Conservation (phyloP, 2,888 invertebrate species). For the Nipponacmea schrenckii region DNA sequence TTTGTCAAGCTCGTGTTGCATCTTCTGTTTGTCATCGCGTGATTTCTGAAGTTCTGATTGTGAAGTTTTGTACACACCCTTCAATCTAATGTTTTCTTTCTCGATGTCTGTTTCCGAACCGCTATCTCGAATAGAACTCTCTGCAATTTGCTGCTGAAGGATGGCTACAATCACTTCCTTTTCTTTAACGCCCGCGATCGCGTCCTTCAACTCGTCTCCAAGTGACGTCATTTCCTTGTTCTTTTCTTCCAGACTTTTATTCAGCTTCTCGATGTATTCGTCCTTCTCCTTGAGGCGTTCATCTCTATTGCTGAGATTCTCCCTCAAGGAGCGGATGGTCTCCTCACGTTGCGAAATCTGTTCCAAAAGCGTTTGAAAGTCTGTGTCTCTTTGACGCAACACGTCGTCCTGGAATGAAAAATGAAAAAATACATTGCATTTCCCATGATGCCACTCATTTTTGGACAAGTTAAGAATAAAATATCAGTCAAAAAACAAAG, state of each 20-base stretch:
- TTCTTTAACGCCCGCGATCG: constrained; percentile 45
- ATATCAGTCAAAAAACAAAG: no score
- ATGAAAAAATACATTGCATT: constrained; percentile 32
- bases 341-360: constrained; percentile 55
- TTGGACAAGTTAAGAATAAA: no score
- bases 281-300: constrained; percentile 64
- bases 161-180: constrained; percentile 45
- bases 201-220: constrained; percentile 51
- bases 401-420: constrained; percentile 39
- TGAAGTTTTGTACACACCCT: constrained; percentile 45
- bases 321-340: constrained; percentile 49
- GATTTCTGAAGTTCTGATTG: constrained; percentile 51
- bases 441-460: constrained; percentile 40
- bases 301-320: constrained; percentile 53
- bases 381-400: constrained; percentile 34
- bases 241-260: constrained; percentile 48
- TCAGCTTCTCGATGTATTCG: constrained; percentile 52
- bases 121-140: constrained; percentile 27
- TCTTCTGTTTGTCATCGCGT: constrained; percentile 43
- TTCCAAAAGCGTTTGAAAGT: constrained; percentile 48
- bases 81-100: constrained; percentile 48
- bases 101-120: constrained; percentile 47
- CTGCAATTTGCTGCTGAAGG: constrained; percentile 38
- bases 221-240: constrained; percentile 52
- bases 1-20: constrained; percentile 49